Base-by-base conservation (phyloP, 2,113 vertebrate species). In the Nibea albiflora region DNA sequence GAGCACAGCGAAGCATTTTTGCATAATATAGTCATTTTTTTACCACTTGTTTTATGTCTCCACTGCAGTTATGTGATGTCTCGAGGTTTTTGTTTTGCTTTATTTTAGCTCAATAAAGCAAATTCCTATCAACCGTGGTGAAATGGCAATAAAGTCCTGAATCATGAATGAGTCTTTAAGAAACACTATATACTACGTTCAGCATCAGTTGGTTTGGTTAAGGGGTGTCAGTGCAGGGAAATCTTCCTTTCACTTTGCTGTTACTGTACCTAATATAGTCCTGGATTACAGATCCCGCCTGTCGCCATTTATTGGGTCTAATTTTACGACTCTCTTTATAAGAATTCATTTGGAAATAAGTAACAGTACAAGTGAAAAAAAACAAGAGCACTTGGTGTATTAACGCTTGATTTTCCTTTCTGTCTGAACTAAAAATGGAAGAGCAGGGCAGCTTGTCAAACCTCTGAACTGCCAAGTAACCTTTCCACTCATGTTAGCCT, bases 391-490 rank as follows among this genome's bases (percentile, higher is more conserved):
- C 49, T 73, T 44, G 50, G 24, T 67, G 65, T 52, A 64, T 60
- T 66, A 54, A 24, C 58, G 42, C 56, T 71, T 53, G 5, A 24
- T 78, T 84, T 87, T 22, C 47, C 56, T 63, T 63, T 69, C 62
- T 5, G 31, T 56, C 72, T 87, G 54, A 75, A 80, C 79, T 78
- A 78, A 81, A 80, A 85, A 53, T 79, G 56, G 79, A 83, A 65
- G 62, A 83, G 73, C 31, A 44, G 69, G 63, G 78, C 63, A 73
- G 69, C 20, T 67, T 76, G 50, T 85, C 71, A 86, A 85, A 81
- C 42, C 74, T 58, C 73, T 81, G 72, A 83, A 77, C 88, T 81
- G 78, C 80, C 80, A 78, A 74, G 50, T 50, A 70, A 84, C 82
- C 80, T 85, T 79, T 88, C 64, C 85, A 73, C 74, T 81, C 65